Base-by-base conservation (phyloP, 1,140 invertebrate species). In the Varroa destructor region DNA sequence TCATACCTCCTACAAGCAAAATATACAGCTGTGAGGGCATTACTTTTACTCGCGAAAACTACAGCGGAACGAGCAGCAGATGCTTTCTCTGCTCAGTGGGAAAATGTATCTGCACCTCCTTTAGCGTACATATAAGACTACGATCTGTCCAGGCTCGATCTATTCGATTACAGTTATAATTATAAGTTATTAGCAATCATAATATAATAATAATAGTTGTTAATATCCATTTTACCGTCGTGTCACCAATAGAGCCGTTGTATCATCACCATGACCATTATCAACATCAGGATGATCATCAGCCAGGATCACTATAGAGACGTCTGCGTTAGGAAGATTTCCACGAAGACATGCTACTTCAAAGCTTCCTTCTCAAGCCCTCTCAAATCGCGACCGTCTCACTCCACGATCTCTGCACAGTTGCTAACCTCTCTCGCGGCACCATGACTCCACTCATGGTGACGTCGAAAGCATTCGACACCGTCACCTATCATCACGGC, bases 51-150 rank as follows among this genome's bases (percentile, higher is more conserved):
- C 46, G 4, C 46, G 46, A 51, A 51, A 51, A 51, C 46, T 8
- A 51, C 46, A 25, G 3, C 46, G 46, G 46, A 8, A 3, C 46
- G 46, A 51, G 8, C 46, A 51, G 46, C 46, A 8, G 8, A 51
- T 8, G 46, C 46, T 3, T 8, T 51, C 46, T 51, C 4, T 8
- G 4, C 8, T 5, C 46, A 51, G 46, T 8, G 46, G 25, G 25
- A 25, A 25, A 51, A 8, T 51, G 46, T 51, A 51, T 8, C 46
- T 51, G 46, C 46, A 67, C 61, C 40, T 40, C 40, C 36, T 14
- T 58, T 58, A 6, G 4, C 57, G 57, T 58, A 58, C 42, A 58
- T 58, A 58, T 40, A 58, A 58, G 42, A 42, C 42, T 40, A 58
- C 36, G 42, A 58, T 58, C 40, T 67, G 12, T 67, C 14, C 61